A percentile compares a stretch with the other conserved stretches of the same genome.
phyloP scores from a whole-genome alignment of 2,888 invertebrate species.

The Drosophila mayaguana region DNA sequence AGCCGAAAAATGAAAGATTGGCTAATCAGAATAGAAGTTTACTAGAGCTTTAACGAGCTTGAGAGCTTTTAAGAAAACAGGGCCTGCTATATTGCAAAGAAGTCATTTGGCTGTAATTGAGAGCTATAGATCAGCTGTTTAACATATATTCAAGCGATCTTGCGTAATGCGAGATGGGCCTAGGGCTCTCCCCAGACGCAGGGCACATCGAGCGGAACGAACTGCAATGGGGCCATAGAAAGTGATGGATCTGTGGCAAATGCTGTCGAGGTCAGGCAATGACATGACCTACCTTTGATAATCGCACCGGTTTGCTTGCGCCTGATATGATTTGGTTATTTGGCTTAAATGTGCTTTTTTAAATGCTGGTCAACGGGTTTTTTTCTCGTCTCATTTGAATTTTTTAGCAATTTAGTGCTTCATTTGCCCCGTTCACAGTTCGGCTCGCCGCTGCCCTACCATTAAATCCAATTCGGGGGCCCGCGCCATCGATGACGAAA shows the following conservation, averaged over 20 bases:
- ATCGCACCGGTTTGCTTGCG: constrained; percentile 23
- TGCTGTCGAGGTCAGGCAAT: constrained; percentile 39
- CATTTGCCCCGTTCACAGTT: constrained; percentile 2
- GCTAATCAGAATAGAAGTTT: neutral
- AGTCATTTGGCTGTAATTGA: neutral
- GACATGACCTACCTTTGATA: constrained; percentile 47
- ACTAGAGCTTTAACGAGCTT: neutral
- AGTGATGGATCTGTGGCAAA: constrained; percentile 28
- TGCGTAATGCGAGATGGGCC: neutral
- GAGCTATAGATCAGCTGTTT: neutral
- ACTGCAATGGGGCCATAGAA: constrained; percentile 34
- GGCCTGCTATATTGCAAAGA: neutral
- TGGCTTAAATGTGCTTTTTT: constrained; percentile 1
- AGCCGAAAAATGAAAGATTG: no score
- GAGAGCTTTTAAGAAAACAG: neutral
- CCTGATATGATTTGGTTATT: constrained; percentile 2
- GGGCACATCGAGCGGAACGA: neutral
- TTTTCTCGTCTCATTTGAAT: constrained; percentile 56
- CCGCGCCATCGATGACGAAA: constrained; percentile 70
- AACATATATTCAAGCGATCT: neutral
- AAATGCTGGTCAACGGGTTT: constrained; percentile 51
- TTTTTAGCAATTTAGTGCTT: constrained; percentile 38
- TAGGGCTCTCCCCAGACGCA: neutral
- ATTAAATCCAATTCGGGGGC: constrained; percentile 21
- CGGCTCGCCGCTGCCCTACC: neutral